These are phyloP conservation scores for Phyllotis vaccarum DNA, from an alignment of 2,797 vertebrate species.

Conservation along the genomic window DNA sequence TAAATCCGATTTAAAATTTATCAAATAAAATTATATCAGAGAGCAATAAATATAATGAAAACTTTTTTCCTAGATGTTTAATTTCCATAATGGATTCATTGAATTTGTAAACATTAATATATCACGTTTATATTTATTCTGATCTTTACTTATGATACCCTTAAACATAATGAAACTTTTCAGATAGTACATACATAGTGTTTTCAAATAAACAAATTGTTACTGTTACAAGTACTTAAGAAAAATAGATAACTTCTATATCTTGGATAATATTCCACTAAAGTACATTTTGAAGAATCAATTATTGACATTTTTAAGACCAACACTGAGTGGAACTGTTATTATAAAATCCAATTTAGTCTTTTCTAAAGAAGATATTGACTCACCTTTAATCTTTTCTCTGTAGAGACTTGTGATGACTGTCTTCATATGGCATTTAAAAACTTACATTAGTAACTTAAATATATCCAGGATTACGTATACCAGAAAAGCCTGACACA, in stretches of 20 bases:
- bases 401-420: background rate
- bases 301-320: background rate
- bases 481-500: no score
- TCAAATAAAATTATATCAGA: slow-evolving; percentile 8
- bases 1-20: background rate
- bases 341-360: slow-evolving; percentile 13
- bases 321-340: background rate
- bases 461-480: background rate
- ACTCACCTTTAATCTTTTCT: background rate
- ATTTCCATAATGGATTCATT: background rate
- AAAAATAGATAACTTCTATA: background rate
- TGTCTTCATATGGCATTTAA: slow-evolving; percentile 9
- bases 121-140: background rate
- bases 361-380: background rate
- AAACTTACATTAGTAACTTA: background rate
- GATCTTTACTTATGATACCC: background rate
- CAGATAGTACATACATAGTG: background rate
- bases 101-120: background rate
- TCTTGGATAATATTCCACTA: background rate
- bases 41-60: background rate
- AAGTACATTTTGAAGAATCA: background rate
- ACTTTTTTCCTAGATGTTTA: background rate
- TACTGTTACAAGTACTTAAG: background rate
- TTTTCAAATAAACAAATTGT: slow-evolving; percentile 4
- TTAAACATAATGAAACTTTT: slow-evolving; percentile 15